Conservation (phyloP, 2,797 vertebrate genomes). For the Zalophus californianus region DNA sequence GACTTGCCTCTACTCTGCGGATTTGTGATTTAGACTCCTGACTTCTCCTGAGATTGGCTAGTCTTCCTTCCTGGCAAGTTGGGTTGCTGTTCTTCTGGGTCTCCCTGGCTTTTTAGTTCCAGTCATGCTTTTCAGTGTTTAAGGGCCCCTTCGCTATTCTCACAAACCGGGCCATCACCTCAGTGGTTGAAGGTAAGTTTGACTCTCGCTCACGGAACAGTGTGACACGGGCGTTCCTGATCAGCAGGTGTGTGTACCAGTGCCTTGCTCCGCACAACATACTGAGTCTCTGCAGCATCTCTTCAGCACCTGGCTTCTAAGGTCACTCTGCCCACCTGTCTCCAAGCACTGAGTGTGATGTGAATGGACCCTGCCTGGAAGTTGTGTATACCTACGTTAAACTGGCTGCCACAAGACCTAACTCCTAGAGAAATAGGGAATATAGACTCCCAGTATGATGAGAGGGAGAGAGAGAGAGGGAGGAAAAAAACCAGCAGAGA, state of each 20-base stretch:
- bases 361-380: neutral
- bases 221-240: accelerated
- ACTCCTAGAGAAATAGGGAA: neutral
- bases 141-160: neutral
- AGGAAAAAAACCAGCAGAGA: too few species aligned
- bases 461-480: neutral
- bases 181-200: neutral
- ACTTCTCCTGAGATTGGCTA: neutral
- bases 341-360: neutral
- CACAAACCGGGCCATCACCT: neutral
- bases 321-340: neutral
- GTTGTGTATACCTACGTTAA: neutral
- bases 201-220: neutral
- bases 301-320: neutral
- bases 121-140: neutral
- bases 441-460: accelerated
- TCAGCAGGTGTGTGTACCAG: accelerated
- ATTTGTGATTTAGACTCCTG: neutral
- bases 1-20: neutral
- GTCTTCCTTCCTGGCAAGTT: neutral
- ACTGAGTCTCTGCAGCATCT: accelerated
- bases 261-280: accelerated
- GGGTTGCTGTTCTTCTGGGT: neutral
- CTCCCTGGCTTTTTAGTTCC: neutral
- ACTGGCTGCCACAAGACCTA: neutral